Evolutionary conservation across 1,140 invertebrate species (phyloP), one percentile per base, ranked within the genome.

Genomic region (Rhyzopertha dominica): DNA sequence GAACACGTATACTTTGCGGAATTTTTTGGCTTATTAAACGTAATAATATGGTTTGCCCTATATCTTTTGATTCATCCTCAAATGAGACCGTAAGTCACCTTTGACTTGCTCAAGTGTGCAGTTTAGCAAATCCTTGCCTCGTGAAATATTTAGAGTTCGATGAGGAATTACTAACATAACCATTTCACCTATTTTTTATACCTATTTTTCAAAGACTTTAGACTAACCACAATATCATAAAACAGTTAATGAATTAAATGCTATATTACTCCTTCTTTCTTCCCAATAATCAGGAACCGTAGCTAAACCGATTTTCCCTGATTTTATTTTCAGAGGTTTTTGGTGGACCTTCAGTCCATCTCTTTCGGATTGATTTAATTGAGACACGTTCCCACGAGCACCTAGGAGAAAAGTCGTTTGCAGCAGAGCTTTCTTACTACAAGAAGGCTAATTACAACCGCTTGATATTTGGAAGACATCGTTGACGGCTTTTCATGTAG

Each of bases 251-350:
- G 4, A 17, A 37, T 37, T 22, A 10, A 8, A 22, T 8, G 10
- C 10, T 8, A 13, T 12, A 37, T 23, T 13, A 23, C 18, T 10
- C 29, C 29, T 30, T 30, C 29, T 30, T 30, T 30, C 4, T 30
- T 30, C 17, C 17, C 17, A 16, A 30, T 30, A 16, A 30, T 10
- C 29, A 30, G 29, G 29, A 30, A 30, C 29, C 29, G 29, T 30
- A 16, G 29, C 29, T 14, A 30, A 30, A 10, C 29, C 29, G 29
- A 30, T 16, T 30, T 30, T 30, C 17, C 29, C 29, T 30, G 29
- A 10, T 30, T 30, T 16, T 30, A 12, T 30, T 30, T n/a, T n/a
- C n/a, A n/a, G n/a, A n/a, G n/a, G n/a, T n/a, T n/a, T n/a, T n/a
- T n/a, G n/a, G n/a, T n/a, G n/a, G n/a, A n/a, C n/a, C n/a, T n/a